Evolutionary conservation across 2,113 vertebrate genomes (phyloP), one percentile per base, ranked within the genome.

Genomic region (Malurus elegans): DNA sequence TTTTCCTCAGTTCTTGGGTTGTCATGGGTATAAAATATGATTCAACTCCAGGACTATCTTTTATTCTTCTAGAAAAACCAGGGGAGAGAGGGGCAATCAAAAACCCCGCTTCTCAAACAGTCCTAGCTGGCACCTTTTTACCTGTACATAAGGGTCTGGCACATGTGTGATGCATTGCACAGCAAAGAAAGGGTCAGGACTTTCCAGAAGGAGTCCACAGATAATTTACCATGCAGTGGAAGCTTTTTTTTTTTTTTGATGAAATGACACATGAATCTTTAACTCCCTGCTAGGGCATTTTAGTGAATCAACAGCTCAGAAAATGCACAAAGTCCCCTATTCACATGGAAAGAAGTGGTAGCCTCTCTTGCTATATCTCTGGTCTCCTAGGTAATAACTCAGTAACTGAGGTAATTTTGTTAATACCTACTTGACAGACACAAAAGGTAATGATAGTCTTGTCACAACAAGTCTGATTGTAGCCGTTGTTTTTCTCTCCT

Each of bases 281-380:
- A 82, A 54, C 42, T 85, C 42, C 8, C 26, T 73, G 34, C 14
- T 54, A 38, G 6, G 66, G 34, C 26, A 42, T 85, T 85, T 44
- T 70, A 79, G 31, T 86, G 66, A 90, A 76, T 90, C 66, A 91
- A 88, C 23, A 87, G 45, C 54, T 84, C 57, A 82, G 32, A 87
- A 93, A 84, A 69, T 54, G 40, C 45, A 65, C 7, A 0, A 58
- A 83, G 65, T 48, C 12, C 21, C 26, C 21, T 45, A 12, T 56
- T 74, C 2, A 1, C 0, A 5, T 51, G 23, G 40, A 95, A 86
- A 51, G 66, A 12, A 42, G 44, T 38, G 79, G 78, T 51, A 78
- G 29, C 15, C 21, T 69, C n/a, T 74, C 71, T 64, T 64, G 53
- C 64, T 84, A 93, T 90, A 79, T 31, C 53, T 75, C 48, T 57